Evolutionary conservation across 2,888 invertebrate species (phyloP), one percentile per base, ranked within the genome.

Genomic region (Meta bourneti): DNA sequence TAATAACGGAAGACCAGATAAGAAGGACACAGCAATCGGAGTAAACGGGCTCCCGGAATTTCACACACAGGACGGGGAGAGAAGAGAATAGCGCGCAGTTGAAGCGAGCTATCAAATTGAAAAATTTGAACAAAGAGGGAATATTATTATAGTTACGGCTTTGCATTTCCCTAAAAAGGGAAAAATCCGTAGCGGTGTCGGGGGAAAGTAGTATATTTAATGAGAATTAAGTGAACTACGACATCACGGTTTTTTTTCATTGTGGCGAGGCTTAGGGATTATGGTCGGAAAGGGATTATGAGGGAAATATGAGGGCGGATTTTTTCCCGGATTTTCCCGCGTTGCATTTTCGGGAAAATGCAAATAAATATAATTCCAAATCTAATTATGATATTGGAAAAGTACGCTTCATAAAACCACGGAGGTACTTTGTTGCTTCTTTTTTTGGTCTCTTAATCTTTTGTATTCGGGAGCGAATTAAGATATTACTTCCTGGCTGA

Each of bases 1-100:
- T 80, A 81, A 81, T 81, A 88, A 88, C 80, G 61, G 81, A 88
- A 61, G 88, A 74, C 54, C 69, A 81, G 88, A 88, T 88, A 88
- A 88, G 88, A 74, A 88, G 81, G 75, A 80, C 87, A 88, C 51
- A 69, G 74, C 74, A 54, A 88, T 74, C 80, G 74, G 80, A 81
- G 87, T 78, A 88, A 81, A 81, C 80, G 80, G 80, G 81, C 72
- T 48, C 20, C 49, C 34, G 72, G 81, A 81, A 88, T 71, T 72
- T 19, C 88, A 13, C 51, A 61, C 54, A 49, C 54, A 81, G 79
- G 80, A 81, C n/a, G 71, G 19, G 34, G 34, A 48, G 78, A 74
- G 72, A 88, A 80, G 9, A 71, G 72, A n/a, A 52, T 49, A 8
- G 13, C 61, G 61, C 20, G 34, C 16, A 52, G 20, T 74, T 54